Base-by-base conservation (phyloP, 2,888 invertebrate genomes). In the Stenoptilia bipunctidactyla region DNA sequence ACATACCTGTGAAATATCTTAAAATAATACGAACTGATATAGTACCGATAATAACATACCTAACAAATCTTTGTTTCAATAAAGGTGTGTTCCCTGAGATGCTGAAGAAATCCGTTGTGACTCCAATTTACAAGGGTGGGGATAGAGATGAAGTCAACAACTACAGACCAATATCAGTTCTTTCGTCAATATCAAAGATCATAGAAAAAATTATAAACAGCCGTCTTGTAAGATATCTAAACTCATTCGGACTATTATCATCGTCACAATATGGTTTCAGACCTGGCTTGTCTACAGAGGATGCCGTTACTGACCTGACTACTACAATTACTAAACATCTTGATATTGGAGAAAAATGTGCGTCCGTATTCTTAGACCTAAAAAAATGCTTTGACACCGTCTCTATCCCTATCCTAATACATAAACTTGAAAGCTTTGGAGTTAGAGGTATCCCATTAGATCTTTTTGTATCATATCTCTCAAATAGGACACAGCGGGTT, bases 241-340 rank as follows among this genome's bases (percentile, higher is more conserved):
- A 20, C 13, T 36, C 37, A 36, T 37, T 33, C 27, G 36, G 41
- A 1, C 34, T 42, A 5, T 4, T 46, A 13, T 46, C 44, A 1
- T 13, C 27, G 6, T 14, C 39, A 2, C 44, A 46, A 34, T 46
- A 41, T 9, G 46, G 46, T 10, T 46, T 46, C 15, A 40, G 44
- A 13, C 13, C 37, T 8, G 42, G 42, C 0, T 1, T 37, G 12
- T 44, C 46, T 1, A 44, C 46, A 3, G 36, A 46, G 13, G 43
- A 43, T 15, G 42, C 44, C 5, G 30, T 44, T 13, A 2, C 30
- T 8, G 40, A 38, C 12, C 27, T 46, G 8, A 38, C 34, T 1
- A n/a, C 36, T n/a, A 5, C n/a, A 3, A 40, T 43, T 5, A 20
- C 27, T 10, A 34, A 41, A n/a, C 10, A 43, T 14, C 13, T 45